Base-by-base conservation (phyloP, 2,797 vertebrate species). In the Sphaeramia orbicularis region DNA sequence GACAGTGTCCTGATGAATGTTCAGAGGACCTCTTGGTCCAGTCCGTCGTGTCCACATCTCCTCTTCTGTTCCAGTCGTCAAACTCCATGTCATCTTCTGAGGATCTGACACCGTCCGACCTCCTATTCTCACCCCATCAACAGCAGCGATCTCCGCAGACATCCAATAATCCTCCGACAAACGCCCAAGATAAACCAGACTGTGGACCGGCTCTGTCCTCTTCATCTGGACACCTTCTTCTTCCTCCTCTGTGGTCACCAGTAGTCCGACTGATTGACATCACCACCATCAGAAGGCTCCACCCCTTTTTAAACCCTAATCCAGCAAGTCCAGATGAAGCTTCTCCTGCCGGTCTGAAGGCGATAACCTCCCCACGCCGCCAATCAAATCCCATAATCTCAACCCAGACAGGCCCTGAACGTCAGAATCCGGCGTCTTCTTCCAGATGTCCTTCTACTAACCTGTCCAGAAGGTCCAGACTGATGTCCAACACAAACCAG, bases 1-100 rank as follows among this genome's bases (percentile, higher is more conserved):
- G 59, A 48, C 84, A 85, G 32, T 94, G 93, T 84, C 86, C 90
- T 0, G 85, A 89, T 1, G 87, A 92, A 60, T 57, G 54, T 35
- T 75, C 56, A 0, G 73, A 62, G 1, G 82, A 83, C 52, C 52
- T 52, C 56, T 73, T n/a, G 30, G 58, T 38, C 30, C 74, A 67
- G 44, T 10, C 40, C 5, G 38, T 19, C 1, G 24, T 21, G 1
- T 45, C 71, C 44, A 36, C 21, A 0, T 74, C 78, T 21, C 76
- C 85, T 0, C 7, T 7, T 1, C 62, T 84, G 19, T 80, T 88
- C 72, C 80, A 4, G 14, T 78, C 74, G 0, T 86, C 84, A 9
- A 82, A 78, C 2, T 86, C 87, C 6, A 41, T 65, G 15, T 49
- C 83, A 9, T 85, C 88, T 2, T 88, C 89, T 7, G 70, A 83